A percentile compares a stretch with the other conserved stretches of the same genome.
These are phyloP conservation scores for Ifrita kowaldi DNA, from an alignment of 2,113 vertebrate genomes.

Conservation along the genomic window DNA sequence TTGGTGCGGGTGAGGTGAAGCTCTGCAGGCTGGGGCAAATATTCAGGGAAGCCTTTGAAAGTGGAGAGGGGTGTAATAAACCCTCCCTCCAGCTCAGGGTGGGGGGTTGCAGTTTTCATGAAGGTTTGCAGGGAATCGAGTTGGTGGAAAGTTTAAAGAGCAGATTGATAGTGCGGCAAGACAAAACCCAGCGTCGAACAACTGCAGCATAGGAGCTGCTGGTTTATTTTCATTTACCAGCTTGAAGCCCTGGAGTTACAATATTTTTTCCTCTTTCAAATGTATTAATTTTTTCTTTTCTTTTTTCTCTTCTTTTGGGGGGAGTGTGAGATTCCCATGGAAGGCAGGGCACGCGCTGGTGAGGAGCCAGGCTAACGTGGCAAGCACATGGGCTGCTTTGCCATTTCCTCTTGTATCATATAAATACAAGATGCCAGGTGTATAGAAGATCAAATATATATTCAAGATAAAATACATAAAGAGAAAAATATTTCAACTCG, in stretches of 20 bases:
- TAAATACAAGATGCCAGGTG: neutral
- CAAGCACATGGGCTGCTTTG: neutral
- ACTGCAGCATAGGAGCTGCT: neutral
- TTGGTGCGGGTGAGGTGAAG: constrained; percentile 23
- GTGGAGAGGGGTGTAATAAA: constrained; percentile 54
- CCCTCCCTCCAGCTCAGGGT: neutral
- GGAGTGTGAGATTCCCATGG: neutral
- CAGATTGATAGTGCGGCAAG: constrained; percentile 10
- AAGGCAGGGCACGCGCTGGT: neutral
- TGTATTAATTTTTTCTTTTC: neutral
- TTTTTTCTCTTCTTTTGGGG: neutral
- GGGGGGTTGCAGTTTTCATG: constrained; percentile 1
- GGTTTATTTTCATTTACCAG: neutral
- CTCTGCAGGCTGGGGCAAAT: constrained; percentile 27
- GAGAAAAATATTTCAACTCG: fast-evolving
- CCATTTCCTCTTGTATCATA: neutral
- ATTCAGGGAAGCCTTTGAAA: constrained; percentile 44
- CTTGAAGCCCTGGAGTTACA: neutral
- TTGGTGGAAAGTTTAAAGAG: constrained; percentile 22
- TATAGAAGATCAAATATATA: neutral
- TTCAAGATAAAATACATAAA: neutral
- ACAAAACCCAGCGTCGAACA: constrained; percentile 11
- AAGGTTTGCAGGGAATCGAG: neutral
- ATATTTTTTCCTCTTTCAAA: neutral
- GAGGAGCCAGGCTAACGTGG: fast-evolving